These are phyloP conservation scores for Montipora capricornis DNA, from an alignment of 64 coral and sea anemone species.

Conservation along the genomic window DNA sequence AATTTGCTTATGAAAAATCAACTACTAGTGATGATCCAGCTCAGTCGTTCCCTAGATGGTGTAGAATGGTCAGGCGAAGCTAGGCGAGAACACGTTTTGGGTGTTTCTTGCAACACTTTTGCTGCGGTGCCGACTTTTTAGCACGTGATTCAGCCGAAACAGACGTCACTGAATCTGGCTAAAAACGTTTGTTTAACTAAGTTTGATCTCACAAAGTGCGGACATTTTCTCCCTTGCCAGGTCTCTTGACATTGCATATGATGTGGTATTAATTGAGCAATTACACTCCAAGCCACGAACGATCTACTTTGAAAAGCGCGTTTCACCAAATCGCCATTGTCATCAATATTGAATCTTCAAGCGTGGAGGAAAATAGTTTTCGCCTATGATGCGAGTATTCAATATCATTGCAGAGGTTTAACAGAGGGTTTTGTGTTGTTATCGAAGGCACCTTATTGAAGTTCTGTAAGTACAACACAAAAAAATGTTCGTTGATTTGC, in stretches of 20 bases:
- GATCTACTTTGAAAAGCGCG: background rate
- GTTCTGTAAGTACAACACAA: slow-evolving; percentile 24
- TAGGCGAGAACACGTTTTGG: background rate
- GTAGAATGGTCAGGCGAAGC: background rate
- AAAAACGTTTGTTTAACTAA: background rate
- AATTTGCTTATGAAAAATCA: slow-evolving; percentile 7
- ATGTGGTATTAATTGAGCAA: slow-evolving; percentile 34
- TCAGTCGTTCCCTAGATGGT: background rate
- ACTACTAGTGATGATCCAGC: background rate
- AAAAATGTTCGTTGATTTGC: background rate
- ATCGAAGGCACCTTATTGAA: background rate
- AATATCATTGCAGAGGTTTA: background rate
- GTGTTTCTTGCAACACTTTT: background rate
- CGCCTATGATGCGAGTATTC: background rate
- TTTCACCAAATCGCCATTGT: background rate
- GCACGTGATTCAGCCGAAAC: background rate
- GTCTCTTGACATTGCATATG: slow-evolving; percentile 11
- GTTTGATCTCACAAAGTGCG: background rate
- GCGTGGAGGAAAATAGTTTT: background rate
- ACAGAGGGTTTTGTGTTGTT: background rate
- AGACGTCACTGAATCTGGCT: slow-evolving; percentile 18
- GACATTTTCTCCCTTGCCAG: background rate
- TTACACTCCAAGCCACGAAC: background rate
- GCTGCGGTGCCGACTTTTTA: background rate
- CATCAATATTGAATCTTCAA: background rate